These are phyloP conservation scores for Micropoecilia bifurca DNA, from an alignment of 2,797 vertebrate genomes.

Conservation along the genomic window DNA sequence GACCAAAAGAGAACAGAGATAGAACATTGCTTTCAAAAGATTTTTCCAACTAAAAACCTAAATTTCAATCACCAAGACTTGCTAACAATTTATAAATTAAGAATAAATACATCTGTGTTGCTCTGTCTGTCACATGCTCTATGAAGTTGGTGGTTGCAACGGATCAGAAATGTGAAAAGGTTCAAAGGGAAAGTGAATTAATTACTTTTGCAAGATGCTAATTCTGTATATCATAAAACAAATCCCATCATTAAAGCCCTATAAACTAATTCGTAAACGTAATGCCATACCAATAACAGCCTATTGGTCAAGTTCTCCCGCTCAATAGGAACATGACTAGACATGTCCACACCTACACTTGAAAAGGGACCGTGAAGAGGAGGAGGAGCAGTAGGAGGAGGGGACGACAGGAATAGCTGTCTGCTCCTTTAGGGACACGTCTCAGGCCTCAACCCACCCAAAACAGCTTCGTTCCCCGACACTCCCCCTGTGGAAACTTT, in stretches of 20 bases:
- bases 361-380: slow-evolving; percentile 30
- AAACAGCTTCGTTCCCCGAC: slow-evolving; percentile 32
- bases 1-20: neutral
- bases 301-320: slow-evolving; percentile 32
- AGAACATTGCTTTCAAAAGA: neutral
- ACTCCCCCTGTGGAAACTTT: slow-evolving; percentile 56
- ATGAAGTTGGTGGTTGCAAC: neutral
- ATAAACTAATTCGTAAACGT: slow-evolving; percentile 14
- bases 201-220: neutral
- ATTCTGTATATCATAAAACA: neutral
- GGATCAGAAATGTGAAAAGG: neutral
- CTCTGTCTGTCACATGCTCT: neutral
- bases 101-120: neutral
- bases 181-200: neutral
- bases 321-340: slow-evolving; percentile 48
- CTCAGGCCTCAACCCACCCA: slow-evolving; percentile 37
- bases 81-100: neutral
- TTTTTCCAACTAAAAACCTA: neutral
- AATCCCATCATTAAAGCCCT: neutral
- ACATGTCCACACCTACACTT: slow-evolving; percentile 42
- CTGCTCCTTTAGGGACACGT: slow-evolving; percentile 44
- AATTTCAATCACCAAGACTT: neutral
- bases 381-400: slow-evolving; percentile 16
- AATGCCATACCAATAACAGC: neutral
- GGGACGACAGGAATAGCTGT: slow-evolving; percentile 58